Conservation (phyloP, 2,797 vertebrate species). For the Poecilia velifera region DNA sequence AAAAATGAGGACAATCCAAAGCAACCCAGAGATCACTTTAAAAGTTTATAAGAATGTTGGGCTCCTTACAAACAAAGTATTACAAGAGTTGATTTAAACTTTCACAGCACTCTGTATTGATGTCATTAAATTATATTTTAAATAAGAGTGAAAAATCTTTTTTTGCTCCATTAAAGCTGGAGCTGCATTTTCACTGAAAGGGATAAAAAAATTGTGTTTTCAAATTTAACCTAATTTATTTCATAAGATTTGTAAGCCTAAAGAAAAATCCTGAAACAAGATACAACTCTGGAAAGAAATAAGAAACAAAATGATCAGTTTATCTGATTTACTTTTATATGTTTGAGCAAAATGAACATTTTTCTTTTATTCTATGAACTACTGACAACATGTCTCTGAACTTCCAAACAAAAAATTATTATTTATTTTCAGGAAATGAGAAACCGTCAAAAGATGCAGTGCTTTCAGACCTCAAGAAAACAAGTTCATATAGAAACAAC, state of each 20-base stretch:
- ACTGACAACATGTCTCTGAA: too few relatives aligned
- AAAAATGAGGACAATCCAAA: background rate
- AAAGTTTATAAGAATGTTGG: background rate
- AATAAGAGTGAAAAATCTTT: background rate
- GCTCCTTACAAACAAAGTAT: background rate
- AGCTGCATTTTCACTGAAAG: background rate
- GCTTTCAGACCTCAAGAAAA: too few relatives aligned
- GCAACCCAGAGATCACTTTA: background rate
- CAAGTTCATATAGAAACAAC: too few relatives aligned
- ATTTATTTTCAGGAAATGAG: too few relatives aligned
- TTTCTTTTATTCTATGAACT: too few relatives aligned
- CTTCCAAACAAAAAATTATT: fast-evolving
- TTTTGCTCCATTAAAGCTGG: background rate
- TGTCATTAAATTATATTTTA: background rate
- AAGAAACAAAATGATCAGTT: too few relatives aligned
- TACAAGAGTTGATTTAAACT: background rate
- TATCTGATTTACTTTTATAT: too few relatives aligned
- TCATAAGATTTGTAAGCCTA: background rate
- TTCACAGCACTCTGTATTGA: background rate
- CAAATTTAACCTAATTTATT: background rate
- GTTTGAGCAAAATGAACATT: too few relatives aligned
- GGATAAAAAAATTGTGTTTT: background rate
- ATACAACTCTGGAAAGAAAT: background rate
- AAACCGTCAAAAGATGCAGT: too few relatives aligned
- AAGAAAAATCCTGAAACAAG: background rate